Conservation (phyloP, 2,113 vertebrate genomes). For the Carettochelys insculpta region DNA sequence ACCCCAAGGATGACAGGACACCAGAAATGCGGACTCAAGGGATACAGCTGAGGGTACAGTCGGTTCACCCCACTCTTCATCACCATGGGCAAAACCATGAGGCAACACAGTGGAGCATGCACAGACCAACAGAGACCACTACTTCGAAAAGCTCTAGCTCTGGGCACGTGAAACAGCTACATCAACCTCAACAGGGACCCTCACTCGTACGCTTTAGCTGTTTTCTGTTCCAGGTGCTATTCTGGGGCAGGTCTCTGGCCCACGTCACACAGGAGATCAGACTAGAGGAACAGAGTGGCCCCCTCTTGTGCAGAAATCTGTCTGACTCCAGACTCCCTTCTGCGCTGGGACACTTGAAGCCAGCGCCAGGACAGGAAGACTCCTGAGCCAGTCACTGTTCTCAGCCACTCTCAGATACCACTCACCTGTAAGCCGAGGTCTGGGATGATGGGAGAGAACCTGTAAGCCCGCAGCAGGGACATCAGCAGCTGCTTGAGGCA, state of each 20-base stretch:
- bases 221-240: not conserved
- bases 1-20: not conserved
- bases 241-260: not conserved
- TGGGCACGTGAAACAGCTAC: rapidly evolving
- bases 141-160: not conserved
- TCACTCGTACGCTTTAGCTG: not conserved
- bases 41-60: not conserved
- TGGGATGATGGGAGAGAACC: constrained; percentile 96
- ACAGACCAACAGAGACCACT: not conserved
- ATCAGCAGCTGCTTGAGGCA: constrained; percentile 98
- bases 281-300: not conserved
- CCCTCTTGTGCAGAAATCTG: not conserved
- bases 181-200: not conserved
- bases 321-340: not conserved
- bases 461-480: constrained; percentile 94
- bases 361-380: not conserved
- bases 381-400: not conserved
- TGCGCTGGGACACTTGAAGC: not conserved
- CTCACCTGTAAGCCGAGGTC: constrained; percentile 94
- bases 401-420: constrained; percentile 13
- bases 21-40: not conserved
- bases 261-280: not conserved
- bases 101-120: not conserved
- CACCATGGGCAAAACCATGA: not conserved
- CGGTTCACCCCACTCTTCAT: not conserved